Evolutionary conservation across 2,888 invertebrate species (phyloP).

Genomic region (Harpalus rubripes): DNA sequence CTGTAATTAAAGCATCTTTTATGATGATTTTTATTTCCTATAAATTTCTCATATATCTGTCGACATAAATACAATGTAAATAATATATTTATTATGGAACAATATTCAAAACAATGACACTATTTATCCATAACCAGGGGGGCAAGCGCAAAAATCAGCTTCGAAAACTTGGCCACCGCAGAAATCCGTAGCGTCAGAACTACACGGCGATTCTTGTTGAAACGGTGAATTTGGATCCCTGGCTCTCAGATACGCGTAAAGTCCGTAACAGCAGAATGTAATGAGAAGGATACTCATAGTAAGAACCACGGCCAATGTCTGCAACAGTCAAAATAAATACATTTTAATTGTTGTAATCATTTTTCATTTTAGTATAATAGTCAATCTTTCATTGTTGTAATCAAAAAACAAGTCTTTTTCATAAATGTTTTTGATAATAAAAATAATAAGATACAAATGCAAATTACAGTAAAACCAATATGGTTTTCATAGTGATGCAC

Average conservation of each 20-base stretch:
- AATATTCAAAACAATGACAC: too few species aligned
- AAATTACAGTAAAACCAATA: too few species aligned
- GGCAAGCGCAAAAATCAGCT: too few species aligned
- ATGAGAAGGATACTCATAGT: constrained; percentile 69
- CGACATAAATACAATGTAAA: too few species aligned
- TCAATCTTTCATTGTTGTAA: background rate
- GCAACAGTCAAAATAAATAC: constrained; percentile 44
- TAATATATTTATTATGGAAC: too few species aligned
- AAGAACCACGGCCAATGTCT: constrained; percentile 70
- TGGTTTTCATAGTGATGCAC: too few species aligned
- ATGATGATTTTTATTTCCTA: too few species aligned
- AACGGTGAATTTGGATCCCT: constrained; percentile 62
- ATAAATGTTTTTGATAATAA: background rate
- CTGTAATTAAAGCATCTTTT: too few species aligned
- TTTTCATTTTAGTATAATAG: too few species aligned
- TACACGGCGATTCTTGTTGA: background rate
- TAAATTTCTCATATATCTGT: too few species aligned
- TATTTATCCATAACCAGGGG: too few species aligned
- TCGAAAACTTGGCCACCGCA: background rate
- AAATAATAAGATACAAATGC: background rate
- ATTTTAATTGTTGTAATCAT: too few species aligned
- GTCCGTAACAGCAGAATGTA: constrained; percentile 69
- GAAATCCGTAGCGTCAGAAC: background rate
- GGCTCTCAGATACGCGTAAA: constrained; percentile 69
- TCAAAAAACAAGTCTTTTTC: background rate